Evolutionary conservation across 2,797 vertebrate genomes (phyloP), one percentile per base, ranked within the genome.

Genomic region (Coregonus sp.): DNA sequence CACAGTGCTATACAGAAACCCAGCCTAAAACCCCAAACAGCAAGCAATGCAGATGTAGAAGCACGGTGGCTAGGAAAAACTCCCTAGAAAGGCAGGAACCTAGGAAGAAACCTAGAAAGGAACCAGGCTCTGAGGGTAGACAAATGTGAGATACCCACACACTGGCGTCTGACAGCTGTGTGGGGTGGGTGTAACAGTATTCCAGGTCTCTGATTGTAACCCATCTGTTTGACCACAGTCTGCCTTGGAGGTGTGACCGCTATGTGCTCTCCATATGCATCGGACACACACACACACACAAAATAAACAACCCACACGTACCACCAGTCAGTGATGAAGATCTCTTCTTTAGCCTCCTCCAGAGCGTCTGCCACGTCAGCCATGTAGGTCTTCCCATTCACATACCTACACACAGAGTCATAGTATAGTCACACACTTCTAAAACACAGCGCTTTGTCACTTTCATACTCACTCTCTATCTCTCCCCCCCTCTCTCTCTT

Each of bases 301-400:
- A 54, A 3, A 16, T 14, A 52, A 12, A 14, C 51, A 52, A 51
- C 65, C 63, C 70, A 79, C 59, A 96, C 97, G 40, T 88, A 97
- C 98, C 98, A 98, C 98, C 98, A 99, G 84, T 99, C 98, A 0
- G 98, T 99, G 93, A 99, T 99, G 91, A 98, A 99, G 88, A 99
- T 99, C 81, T 99, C 98, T 77, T 99, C 98, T 75, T 92, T 95
- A 6, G 98, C 98, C 5, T 94, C 95, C 88, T 99, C 97, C 81
- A 99, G 94, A 4, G 97, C 98, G 61, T 97, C 87, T 0, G 98
- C 97, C 0, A 99, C 94, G 0, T 99, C 98, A 90, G 97, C 96
- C 84, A 99, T 99, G 89, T 97, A 99, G 0, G 92, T 93, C 86
- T 95, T 97, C 0, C 97, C 96, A 29, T 99, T 99, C 9, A 99